A percentile compares a stretch with the other conserved stretches of the same genome.
Evolutionary conservation across 2,113 vertebrate genomes (phyloP).

Genomic region (Channa argus): DNA sequence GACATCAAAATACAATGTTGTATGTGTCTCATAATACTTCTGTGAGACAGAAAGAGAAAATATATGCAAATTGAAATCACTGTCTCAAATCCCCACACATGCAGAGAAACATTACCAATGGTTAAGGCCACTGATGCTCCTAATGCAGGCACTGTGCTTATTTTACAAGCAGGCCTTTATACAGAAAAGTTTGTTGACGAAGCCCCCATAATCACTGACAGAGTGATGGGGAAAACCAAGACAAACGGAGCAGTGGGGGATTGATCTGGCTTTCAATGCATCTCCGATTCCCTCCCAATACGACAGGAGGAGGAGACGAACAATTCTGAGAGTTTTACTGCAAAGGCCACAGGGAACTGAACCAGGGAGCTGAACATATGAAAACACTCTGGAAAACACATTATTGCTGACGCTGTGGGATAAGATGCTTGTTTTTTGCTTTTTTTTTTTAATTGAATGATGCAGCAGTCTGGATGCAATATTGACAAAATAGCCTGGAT

Average conservation of each 20-base stretch:
- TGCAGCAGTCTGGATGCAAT: not conserved
- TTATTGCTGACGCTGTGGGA: conserved; percentile 7
- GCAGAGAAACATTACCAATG: not conserved
- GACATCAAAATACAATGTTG: conserved; percentile 22
- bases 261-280: conserved; percentile 43
- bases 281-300: conserved; percentile 46
- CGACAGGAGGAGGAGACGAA: conserved; percentile 25
- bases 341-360: conserved; percentile 38
- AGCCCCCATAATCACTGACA: conserved; percentile 8
- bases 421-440: conserved; percentile 25
- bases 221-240: conserved; percentile 43
- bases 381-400: conserved; percentile 14
- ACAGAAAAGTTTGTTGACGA: conserved; percentile 19
- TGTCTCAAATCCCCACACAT: not conserved
- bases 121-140: conserved; percentile 1
- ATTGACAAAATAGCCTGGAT: conserved; percentile 16
- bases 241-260: conserved; percentile 48
- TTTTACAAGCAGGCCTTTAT: conserved; percentile 49
- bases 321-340: conserved; percentile 32
- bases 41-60: conserved; percentile 25
- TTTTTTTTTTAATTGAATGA: not conserved
- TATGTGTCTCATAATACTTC: conserved; percentile 30
- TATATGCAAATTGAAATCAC: conserved; percentile 29
- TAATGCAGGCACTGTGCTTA: conserved; percentile 28
- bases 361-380: conserved; percentile 27